Conservation (phyloP, 2,888 invertebrate species). For the Coecobrya sp. region DNA sequence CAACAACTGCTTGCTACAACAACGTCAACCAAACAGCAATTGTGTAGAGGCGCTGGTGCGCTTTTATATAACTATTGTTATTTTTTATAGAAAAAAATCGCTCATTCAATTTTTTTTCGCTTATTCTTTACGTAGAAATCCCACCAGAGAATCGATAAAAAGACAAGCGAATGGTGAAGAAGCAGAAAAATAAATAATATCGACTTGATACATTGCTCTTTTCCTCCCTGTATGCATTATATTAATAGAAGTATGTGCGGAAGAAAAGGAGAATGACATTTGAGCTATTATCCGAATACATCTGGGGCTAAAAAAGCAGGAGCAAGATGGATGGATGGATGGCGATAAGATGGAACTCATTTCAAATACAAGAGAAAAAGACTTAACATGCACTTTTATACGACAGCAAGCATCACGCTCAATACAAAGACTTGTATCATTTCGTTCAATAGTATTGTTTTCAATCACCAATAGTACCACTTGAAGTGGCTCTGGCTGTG, state of each 20-base stretch:
- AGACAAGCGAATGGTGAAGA: slow-evolving; percentile 55
- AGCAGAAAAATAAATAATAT: slow-evolving; percentile 72
- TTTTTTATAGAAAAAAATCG: slow-evolving; percentile 8
- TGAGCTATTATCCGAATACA: slow-evolving; percentile 73
- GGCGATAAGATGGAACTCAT: slow-evolving; percentile 46
- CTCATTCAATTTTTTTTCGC: slow-evolving; percentile 21
- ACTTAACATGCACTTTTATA: slow-evolving; percentile 36
- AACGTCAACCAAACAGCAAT: slow-evolving; percentile 35
- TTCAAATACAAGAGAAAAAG: slow-evolving; percentile 56
- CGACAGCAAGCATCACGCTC: background rate
- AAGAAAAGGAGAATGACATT: slow-evolving; percentile 66
- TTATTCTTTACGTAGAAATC: slow-evolving; percentile 9
- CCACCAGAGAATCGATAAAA: slow-evolving; percentile 64
- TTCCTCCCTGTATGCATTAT: slow-evolving; percentile 48
- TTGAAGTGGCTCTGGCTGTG: slow-evolving; percentile 18
- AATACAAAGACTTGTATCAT: background rate
- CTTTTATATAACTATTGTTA: background rate
- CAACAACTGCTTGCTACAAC: slow-evolving; percentile 36
- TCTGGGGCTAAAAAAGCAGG: slow-evolving; percentile 46
- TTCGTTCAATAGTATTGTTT: background rate
- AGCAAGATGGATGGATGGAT: slow-evolving; percentile 64
- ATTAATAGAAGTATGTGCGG: slow-evolving; percentile 22
- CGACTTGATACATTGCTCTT: slow-evolving; percentile 68
- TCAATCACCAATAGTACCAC: background rate
- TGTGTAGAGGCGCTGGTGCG: slow-evolving; percentile 17